Evolutionary conservation across 2,888 invertebrate genomes (phyloP), one percentile per base, ranked within the genome.

Genomic region (Tenthredo livida): DNA sequence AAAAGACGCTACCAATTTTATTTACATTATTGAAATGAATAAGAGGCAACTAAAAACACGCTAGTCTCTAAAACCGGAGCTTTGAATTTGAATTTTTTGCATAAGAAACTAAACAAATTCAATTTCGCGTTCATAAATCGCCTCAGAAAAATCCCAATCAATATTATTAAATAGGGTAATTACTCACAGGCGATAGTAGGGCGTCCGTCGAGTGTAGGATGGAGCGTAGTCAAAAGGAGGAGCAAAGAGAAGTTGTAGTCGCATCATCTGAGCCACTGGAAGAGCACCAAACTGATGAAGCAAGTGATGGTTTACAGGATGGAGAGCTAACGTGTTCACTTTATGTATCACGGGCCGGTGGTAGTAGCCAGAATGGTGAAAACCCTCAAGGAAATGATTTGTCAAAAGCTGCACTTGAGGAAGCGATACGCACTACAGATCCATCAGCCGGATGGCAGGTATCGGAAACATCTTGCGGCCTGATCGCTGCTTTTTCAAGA

Each of bases 401-500:
- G 70, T 54, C 90, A 37, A 87, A 90, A 58, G 78, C 88, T 17
- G 89, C 86, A 83, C 88, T 93, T 25, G 92, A 92, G 75, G 90
- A 90, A 43, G 91, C 91, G 15, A 92, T 93, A 12, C 88, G 88
- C 0, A 87, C 88, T 1, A 87, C 90, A 2, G 88, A 90, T 9
- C 92, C 92, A 0, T 21, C 87, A 5, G 91, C 89, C 9, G 85
- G 86, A 2, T 93, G 93, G 92, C 90, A 90, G 43, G 91, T 93
- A 7, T 90, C 91, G 10, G 91, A 92, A 84, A 93, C 93, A 12
- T 90, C 91, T 1, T 94, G 93, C 86, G 94, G 94, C 0, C 85
- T 94, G 10, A 93, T 94, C 15, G 92, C 93, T 0, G 92, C 93
- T 3, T 94, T 94, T 73, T 90, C 89, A 0, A 90, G 91, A 6